These are phyloP conservation scores for Spodoptera litura DNA, from an alignment of 1,140 invertebrate genomes.

Conservation along the genomic window DNA sequence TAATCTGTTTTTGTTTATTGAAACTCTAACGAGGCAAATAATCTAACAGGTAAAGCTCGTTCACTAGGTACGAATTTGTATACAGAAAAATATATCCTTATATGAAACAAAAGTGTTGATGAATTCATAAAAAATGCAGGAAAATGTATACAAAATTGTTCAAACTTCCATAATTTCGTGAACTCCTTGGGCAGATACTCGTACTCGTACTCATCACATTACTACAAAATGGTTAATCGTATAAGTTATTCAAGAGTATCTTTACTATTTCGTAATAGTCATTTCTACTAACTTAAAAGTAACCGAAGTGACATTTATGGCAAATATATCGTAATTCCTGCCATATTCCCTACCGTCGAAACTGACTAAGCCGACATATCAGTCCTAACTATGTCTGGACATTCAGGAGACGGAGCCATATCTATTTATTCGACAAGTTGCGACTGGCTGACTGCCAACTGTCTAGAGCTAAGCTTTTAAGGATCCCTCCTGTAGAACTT, in stretches of 20 bases:
- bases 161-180: too few species aligned
- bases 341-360: background rate
- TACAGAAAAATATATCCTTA: constrained; percentile 6
- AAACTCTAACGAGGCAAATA: background rate
- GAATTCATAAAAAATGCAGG: too few species aligned
- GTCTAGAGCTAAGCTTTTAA: constrained; percentile 36
- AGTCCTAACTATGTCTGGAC: constrained; percentile 26
- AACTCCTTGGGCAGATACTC: too few species aligned
- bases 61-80: background rate
- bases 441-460: constrained; percentile 39
- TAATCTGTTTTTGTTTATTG: background rate
- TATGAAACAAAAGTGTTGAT: background rate
- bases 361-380: constrained; percentile 26
- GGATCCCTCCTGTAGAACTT: constrained; percentile 21
- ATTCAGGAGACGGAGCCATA: constrained; percentile 33
- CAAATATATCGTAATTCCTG: constrained; percentile 2
- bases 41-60: constrained; percentile 1
- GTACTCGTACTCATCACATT: too few species aligned
- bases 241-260: background rate
- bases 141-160: too few species aligned
- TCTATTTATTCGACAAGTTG: constrained; percentile 43
- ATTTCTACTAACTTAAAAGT: background rate
- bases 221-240: too few species aligned
- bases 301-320: background rate
- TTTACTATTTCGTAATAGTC: background rate